A percentile compares a stretch with the other conserved stretches of the same genome.
phyloP scores from a whole-genome alignment of 2,797 vertebrate species.

The Distichodus sexfasciatus region DNA sequence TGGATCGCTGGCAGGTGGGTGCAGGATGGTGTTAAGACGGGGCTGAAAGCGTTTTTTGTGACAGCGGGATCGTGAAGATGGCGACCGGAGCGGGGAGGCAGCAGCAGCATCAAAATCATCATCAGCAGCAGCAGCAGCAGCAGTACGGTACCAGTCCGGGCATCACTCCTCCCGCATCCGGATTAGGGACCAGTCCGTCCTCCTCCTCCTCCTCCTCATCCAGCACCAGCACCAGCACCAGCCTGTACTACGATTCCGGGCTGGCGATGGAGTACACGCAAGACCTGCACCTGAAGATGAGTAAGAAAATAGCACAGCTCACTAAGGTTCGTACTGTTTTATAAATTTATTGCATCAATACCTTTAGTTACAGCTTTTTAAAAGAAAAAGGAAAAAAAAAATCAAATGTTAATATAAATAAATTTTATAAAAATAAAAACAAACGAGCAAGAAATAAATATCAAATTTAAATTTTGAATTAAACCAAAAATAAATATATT shows the following conservation, averaged over 20 bases:
- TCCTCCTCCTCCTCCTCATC: conserved; percentile 42
- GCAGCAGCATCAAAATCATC: conserved; percentile 32
- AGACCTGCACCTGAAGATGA: conserved; percentile 79
- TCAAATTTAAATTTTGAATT: too few relatives aligned
- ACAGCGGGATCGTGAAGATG: conserved; percentile 45
- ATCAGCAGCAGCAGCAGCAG: conserved; percentile 12
- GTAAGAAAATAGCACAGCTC: conserved; percentile 79
- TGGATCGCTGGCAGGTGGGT: too few relatives aligned
- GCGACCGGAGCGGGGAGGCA: conserved; percentile 55
- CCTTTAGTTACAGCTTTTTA: too few relatives aligned
- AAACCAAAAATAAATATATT: too few relatives aligned
- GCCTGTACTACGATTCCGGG: conserved; percentile 65
- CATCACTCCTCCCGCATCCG: conserved; percentile 27
- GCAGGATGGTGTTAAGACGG: too few relatives aligned
- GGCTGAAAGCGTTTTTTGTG: too few relatives aligned
- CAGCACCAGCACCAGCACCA: too few relatives aligned
- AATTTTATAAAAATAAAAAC: too few relatives aligned
- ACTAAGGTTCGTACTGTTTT: conserved; percentile 67
- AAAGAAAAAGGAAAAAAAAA: too few relatives aligned
- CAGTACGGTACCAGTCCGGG: conserved; percentile 7
- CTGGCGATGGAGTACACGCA: conserved; percentile 72
- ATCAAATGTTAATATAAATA: too few relatives aligned
- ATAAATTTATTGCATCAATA: too few relatives aligned
- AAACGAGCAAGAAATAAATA: too few relatives aligned
- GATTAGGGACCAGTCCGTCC: conserved; percentile 35